A percentile compares a stretch with the other conserved stretches of the same genome.
Conservation (phyloP, 1,140 invertebrate species). For the Hycleus cichorii region DNA sequence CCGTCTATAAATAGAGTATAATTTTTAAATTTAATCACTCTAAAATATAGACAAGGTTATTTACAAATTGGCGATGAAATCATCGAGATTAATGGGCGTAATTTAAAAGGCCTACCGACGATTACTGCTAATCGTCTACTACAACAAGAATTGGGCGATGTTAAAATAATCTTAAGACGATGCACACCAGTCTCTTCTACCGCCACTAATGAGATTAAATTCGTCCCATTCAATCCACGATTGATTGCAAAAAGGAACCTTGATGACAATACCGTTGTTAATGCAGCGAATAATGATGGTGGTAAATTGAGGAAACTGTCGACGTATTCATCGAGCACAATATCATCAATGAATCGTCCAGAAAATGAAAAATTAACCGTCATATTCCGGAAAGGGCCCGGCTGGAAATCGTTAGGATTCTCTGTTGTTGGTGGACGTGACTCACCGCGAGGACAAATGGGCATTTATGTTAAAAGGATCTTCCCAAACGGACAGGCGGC, state of each 20-base stretch:
- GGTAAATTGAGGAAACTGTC: not conserved
- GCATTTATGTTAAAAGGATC: conserved; percentile 78
- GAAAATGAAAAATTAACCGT: conserved; percentile 38
- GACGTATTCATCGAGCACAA: not conserved
- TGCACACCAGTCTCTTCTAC: not conserved
- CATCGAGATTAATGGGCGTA: conserved; percentile 72
- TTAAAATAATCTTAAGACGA: conserved; percentile 29
- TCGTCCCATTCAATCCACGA: not conserved
- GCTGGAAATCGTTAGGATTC: conserved; percentile 66
- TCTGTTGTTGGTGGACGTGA: conserved; percentile 73
- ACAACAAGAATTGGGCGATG: conserved; percentile 27
- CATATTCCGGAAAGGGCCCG: conserved; percentile 60
- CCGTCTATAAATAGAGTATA: not conserved
- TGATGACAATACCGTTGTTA: not conserved
- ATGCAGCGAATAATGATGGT: not conserved
- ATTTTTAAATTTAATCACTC: conserved; percentile 41
- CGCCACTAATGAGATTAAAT: not conserved
- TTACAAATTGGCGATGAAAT: conserved; percentile 75
- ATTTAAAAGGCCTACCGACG: conserved; percentile 67
- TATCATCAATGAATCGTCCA: not conserved
- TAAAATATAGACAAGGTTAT: conserved; percentile 51
- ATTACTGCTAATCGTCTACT: conserved; percentile 31
- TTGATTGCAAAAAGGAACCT: not conserved
- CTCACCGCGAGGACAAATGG: conserved; percentile 67
- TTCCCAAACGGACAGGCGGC: conserved; percentile 69